A percentile compares a stretch with the other conserved stretches of the same genome.
These are phyloP conservation scores for Hycleus cichorii DNA, from an alignment of 1,140 invertebrate species.

Conservation along the genomic window DNA sequence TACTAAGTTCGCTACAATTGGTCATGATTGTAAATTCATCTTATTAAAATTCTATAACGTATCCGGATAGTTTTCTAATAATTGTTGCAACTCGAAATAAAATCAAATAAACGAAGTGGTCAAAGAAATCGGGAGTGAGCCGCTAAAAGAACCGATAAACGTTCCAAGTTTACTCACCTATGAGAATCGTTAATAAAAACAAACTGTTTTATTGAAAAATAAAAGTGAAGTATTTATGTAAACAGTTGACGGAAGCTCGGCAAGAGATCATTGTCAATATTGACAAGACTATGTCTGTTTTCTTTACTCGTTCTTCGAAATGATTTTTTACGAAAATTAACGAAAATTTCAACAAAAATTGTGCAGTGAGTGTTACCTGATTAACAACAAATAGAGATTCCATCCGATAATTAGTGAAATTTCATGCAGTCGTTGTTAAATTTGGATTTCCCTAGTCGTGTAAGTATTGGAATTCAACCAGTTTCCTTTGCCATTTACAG, in stretches of 20 bases:
- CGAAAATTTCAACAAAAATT: not conserved
- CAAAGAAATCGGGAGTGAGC: not conserved
- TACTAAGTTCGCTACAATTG: conserved; percentile 2
- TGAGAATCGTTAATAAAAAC: not conserved
- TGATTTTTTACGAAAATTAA: not conserved
- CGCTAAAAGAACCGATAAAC: conserved; percentile 5
- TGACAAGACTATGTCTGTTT: not conserved
- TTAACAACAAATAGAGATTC: not conserved
- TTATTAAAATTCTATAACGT: not conserved
- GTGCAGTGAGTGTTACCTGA: not conserved
- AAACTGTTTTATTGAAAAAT: conserved; percentile 1
- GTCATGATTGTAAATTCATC: conserved; percentile 4
- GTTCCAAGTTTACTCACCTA: conserved; percentile 1
- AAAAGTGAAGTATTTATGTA: conserved; percentile 1
- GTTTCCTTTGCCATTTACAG: conserved; percentile 4
- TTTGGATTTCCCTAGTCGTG: conserved; percentile 13
- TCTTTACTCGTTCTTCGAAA: not conserved
- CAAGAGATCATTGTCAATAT: conserved; percentile 13
- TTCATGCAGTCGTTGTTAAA: conserved; percentile 9
- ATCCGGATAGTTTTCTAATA: not conserved
- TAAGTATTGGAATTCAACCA: conserved; percentile 12
- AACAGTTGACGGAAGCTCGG: conserved; percentile 6
- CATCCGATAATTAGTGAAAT: conserved; percentile 8
- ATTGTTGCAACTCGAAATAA: not conserved
- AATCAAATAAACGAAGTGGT: not conserved